A percentile compares a stretch with the other conserved stretches of the same genome.
Conservation (phyloP, 2,113 vertebrate species). For the Brachyhypopomus occidentalis region DNA sequence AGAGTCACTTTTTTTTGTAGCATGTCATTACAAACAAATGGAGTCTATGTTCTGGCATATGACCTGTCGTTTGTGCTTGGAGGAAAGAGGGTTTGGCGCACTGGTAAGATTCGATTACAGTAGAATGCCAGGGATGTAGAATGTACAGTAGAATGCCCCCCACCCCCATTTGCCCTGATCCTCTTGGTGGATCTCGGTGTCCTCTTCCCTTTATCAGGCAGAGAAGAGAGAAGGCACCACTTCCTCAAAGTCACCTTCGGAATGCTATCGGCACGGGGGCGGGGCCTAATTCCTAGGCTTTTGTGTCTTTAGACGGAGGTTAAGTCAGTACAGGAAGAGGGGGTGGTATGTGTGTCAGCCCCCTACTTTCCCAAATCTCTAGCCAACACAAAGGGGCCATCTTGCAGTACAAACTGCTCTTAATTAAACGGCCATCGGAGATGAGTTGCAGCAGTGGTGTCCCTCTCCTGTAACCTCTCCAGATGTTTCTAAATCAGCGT, state of each 20-base stretch:
- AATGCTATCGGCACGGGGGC: not conserved
- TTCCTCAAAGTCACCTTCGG: conserved; percentile 9
- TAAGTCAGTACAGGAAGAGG: conserved; percentile 45
- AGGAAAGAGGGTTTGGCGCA: not conserved
- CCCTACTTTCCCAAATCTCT: conserved; percentile 32
- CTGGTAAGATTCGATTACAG: not conserved
- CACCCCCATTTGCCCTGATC: not conserved
- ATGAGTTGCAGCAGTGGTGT: conserved; percentile 10
- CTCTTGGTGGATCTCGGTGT: no score
- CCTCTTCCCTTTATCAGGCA: not conserved
- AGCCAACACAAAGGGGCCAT: conserved; percentile 34
- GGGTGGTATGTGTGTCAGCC: conserved; percentile 22
- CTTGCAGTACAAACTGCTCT: conserved; percentile 44
- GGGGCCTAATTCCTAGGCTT: conserved; percentile 5
- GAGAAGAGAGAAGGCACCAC: not conserved
- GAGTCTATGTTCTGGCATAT: not conserved
- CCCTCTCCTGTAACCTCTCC: conserved; percentile 28
- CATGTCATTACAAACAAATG: not conserved
- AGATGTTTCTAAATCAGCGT: conserved; percentile 51
- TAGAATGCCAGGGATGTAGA: not conserved
- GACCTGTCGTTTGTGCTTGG: not conserved
- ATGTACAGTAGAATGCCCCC: no score
- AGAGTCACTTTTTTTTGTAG: not conserved
- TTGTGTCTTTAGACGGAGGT: conserved; percentile 19
- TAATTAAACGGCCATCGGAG: conserved; percentile 51